These are phyloP conservation scores for Drosophila antonietae DNA, from an alignment of 2,888 invertebrate species.

Conservation along the genomic window DNA sequence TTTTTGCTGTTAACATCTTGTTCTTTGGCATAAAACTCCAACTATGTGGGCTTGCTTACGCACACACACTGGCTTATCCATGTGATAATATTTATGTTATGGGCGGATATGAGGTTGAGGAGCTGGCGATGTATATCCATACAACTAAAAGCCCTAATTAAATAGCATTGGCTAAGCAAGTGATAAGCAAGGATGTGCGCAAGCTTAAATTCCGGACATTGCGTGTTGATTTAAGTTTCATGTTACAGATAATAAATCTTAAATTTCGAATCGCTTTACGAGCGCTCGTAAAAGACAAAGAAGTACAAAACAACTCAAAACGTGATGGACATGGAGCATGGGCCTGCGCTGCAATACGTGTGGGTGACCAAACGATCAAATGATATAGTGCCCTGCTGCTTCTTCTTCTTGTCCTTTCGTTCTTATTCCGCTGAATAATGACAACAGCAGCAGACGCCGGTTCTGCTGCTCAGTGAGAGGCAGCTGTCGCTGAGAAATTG, in stretches of 20 bases:
- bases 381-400: conserved; percentile 30
- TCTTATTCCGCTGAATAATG: conserved; percentile 55
- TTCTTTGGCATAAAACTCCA: conserved; percentile 58
- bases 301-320: conserved; percentile 30
- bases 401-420: neutral
- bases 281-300: conserved; percentile 70
- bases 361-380: conserved; percentile 58
- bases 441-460: conserved; percentile 27
- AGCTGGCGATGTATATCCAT: conserved; percentile 32
- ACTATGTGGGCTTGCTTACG: conserved; percentile 23
- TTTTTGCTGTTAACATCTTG: conserved; percentile 59
- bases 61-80: conserved; percentile 22
- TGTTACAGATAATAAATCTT: conserved; percentile 76
- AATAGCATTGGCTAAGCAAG: conserved; percentile 65
- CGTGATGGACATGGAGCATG: conserved; percentile 17
- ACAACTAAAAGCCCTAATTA: conserved; percentile 66
- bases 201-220: conserved; percentile 22
- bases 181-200: conserved; percentile 60
- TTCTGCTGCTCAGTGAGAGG: neutral
- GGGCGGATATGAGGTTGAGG: neutral
- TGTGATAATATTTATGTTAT: conserved; percentile 43
- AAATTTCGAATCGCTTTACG: conserved; percentile 76
- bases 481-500: conserved; percentile 63
- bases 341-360: conserved; percentile 17
- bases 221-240: conserved; percentile 66